phyloP scores from a whole-genome alignment of 2,113 vertebrate species.

The Mastomys natalensis region DNA sequence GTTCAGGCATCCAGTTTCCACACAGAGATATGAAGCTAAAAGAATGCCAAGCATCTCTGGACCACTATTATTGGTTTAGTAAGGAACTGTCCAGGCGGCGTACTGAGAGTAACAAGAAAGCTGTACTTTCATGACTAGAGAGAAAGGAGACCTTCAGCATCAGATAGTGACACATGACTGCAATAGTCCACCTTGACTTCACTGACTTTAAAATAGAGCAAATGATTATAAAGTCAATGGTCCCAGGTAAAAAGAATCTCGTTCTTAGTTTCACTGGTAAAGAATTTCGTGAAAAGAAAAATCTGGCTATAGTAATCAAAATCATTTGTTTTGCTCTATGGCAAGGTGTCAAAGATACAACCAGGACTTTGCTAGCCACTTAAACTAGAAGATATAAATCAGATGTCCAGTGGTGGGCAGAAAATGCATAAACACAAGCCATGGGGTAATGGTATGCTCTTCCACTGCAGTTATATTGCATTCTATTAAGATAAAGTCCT shows the following conservation, averaged over 20 bases:
- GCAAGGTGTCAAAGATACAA: neutral
- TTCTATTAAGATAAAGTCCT: neutral
- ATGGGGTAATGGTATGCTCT: neutral
- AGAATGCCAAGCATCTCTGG: neutral
- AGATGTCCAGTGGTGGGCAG: neutral
- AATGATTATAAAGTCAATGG: neutral
- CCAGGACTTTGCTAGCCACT: neutral
- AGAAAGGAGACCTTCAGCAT: slow-evolving; percentile 11
- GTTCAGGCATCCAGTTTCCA: neutral
- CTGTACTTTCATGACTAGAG: neutral
- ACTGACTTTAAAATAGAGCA: slow-evolving; percentile 29
- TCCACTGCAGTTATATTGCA: neutral
- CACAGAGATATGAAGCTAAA: neutral
- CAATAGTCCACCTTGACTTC: neutral
- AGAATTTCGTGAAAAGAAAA: neutral
- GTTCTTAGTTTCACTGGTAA: neutral
- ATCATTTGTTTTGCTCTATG: neutral
- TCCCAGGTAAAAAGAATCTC: neutral
- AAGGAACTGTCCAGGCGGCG: neutral
- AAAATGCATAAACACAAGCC: neutral
- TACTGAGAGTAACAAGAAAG: slow-evolving; percentile 34
- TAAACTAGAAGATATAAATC: neutral
- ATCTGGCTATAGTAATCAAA: neutral
- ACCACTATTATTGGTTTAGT: neutral
- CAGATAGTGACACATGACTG: neutral